Percentiles rank a stretch among this genome's conserved stretches.
Conservation (phyloP, 2,888 invertebrate species). For the Danaus chrysippus region DNA sequence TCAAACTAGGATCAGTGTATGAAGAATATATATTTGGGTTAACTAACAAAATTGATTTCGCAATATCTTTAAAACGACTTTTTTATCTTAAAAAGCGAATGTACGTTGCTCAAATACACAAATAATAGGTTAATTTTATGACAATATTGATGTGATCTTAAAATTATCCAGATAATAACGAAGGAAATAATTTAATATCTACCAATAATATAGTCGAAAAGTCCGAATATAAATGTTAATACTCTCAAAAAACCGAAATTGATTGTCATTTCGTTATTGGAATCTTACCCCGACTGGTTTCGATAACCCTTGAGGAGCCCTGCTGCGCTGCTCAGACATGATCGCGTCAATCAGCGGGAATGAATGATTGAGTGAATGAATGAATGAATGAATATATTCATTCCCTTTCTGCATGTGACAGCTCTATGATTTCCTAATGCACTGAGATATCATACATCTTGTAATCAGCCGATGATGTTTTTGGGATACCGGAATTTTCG, state of each 20-base stretch:
- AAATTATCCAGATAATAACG: background rate
- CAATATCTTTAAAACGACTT: too few relatives aligned
- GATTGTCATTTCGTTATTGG: conserved; percentile 30
- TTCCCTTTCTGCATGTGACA: conserved; percentile 44
- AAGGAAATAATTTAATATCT: too few relatives aligned
- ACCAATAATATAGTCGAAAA: background rate
- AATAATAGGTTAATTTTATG: conserved; percentile 1
- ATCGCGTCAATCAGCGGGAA: conserved; percentile 48
- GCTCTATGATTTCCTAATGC: conserved; percentile 36
- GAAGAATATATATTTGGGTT: too few relatives aligned
- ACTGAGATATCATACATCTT: conserved; percentile 6
- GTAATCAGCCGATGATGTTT: background rate
- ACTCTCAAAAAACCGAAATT: conserved; percentile 14
- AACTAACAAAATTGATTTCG: too few relatives aligned
- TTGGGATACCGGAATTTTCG: background rate
- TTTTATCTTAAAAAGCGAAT: too few relatives aligned
- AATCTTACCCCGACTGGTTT: conserved; percentile 54
- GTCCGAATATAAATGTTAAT: conserved; percentile 1
- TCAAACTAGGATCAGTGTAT: conserved; percentile 26
- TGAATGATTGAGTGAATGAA: conserved; percentile 19
- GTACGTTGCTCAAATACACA: background rate
- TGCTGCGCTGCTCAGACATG: conserved; percentile 63
- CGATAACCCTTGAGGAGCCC: conserved; percentile 67
- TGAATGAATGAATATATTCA: conserved; percentile 40
- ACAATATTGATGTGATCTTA: background rate